Evolutionary conservation across 2,113 vertebrate genomes (phyloP).

Genomic region (Aegithalos caudatus): DNA sequence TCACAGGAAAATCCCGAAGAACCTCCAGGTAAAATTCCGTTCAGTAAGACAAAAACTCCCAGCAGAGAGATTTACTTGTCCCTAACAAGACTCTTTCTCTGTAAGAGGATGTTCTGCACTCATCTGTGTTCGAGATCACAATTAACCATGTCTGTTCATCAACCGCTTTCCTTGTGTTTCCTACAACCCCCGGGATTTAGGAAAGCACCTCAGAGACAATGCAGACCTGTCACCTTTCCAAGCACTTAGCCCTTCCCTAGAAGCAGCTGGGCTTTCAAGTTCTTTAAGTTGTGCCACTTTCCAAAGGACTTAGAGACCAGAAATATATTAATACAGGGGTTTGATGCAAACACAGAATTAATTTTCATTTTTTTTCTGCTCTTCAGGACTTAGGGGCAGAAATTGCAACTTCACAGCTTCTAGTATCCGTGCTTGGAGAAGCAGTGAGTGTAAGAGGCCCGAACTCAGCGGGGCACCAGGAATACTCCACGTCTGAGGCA

Average conservation of each 20-base stretch:
- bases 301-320: accelerated
- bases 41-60: accelerated
- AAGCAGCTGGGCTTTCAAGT: neutral
- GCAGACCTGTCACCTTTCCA: no score
- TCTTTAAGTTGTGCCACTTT: accelerated
- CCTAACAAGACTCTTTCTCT: neutral
- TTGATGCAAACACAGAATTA: accelerated
- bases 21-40: accelerated
- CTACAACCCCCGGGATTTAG: accelerated
- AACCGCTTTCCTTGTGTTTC: neutral
- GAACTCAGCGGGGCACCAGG: accelerated
- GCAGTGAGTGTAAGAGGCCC: accelerated
- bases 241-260: neutral
- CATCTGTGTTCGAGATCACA: neutral
- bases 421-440: no score
- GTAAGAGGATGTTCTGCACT: neutral
- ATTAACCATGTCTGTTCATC: neutral
- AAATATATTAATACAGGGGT: accelerated
- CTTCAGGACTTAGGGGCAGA: accelerated
- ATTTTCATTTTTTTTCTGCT: neutral
- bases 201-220: accelerated
- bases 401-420: neutral
- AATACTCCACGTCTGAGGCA: accelerated
- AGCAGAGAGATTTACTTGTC: neutral
- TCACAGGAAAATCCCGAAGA: accelerated